A percentile compares a stretch with the other conserved stretches of the same genome.
phyloP scores from a whole-genome alignment of 2,888 invertebrate species.

The Autographa gamma region DNA sequence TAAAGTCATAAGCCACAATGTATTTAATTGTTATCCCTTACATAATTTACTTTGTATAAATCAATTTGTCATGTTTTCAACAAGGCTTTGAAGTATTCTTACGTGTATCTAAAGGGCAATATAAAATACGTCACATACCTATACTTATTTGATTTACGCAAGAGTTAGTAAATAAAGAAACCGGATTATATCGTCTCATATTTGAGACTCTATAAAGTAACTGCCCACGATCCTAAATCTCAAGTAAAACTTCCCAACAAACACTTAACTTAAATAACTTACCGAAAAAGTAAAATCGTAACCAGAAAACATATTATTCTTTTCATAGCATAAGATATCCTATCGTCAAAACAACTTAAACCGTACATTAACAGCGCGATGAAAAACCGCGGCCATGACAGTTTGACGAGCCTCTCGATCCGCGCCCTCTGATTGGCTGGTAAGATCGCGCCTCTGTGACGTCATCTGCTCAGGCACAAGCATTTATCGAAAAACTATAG shows the following conservation, averaged over 20 bases:
- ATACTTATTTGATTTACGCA: no score
- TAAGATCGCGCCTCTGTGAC: conserved; percentile 78
- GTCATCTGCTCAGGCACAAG: conserved; percentile 74
- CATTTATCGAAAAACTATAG: conserved; percentile 66
- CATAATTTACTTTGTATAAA: no score
- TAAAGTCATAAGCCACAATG: no score
- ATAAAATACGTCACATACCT: no score
- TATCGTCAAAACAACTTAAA: conserved; percentile 34
- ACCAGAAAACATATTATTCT: conserved; percentile 16
- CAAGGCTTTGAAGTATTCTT: no score
- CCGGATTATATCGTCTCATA: no score
- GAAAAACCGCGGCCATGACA: conserved; percentile 73
- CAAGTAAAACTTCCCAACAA: neutral
- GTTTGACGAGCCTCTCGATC: conserved; percentile 77
- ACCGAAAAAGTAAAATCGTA: neutral
- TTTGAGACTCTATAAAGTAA: neutral
- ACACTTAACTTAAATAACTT: no score
- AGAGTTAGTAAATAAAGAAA: no score
- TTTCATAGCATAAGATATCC: conserved; percentile 28
- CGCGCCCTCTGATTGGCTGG: conserved; percentile 72
- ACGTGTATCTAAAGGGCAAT: no score
- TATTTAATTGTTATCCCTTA: no score
- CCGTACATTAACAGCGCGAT: conserved; percentile 58
- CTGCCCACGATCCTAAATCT: neutral
- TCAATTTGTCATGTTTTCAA: no score